Conservation (phyloP, 2,797 vertebrate species). For the Gymnothorax reevesii region DNA sequence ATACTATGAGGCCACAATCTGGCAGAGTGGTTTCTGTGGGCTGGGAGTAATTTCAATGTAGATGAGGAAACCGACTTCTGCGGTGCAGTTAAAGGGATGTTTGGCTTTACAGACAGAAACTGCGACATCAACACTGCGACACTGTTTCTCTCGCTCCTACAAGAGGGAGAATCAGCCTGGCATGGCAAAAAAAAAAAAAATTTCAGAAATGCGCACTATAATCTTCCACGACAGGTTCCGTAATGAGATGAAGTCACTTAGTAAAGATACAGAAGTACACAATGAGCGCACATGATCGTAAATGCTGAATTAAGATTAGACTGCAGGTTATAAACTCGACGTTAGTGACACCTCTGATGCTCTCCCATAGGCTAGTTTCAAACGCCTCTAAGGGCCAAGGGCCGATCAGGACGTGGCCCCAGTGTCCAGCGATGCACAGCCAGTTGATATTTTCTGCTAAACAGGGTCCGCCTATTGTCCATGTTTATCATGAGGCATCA, state of each 20-base stretch:
- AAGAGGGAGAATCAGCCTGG: neutral
- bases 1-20: neutral
- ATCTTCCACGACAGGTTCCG: neutral
- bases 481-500: conserved; percentile 55
- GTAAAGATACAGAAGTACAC: neutral
- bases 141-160: neutral
- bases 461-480: conserved; percentile 71
- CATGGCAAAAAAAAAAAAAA: neutral
- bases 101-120: neutral
- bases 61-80: neutral
- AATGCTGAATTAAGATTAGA: neutral
- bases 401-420: conserved; percentile 59
- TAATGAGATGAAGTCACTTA: conserved; percentile 23
- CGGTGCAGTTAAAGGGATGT: neutral
- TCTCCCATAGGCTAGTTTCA: too few relatives aligned
- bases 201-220: conserved; percentile 12
- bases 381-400: conserved; percentile 17
- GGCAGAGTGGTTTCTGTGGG: neutral
- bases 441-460: conserved; percentile 73
- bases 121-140: neutral
- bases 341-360: neutral
- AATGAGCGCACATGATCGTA: neutral
- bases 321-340: neutral
- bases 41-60: neutral
- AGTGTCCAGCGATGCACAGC: conserved; percentile 70